Evolutionary conservation across 2,888 invertebrate genomes (phyloP), one percentile per base, ranked within the genome.

Genomic region (Nebria brevicollis): DNA sequence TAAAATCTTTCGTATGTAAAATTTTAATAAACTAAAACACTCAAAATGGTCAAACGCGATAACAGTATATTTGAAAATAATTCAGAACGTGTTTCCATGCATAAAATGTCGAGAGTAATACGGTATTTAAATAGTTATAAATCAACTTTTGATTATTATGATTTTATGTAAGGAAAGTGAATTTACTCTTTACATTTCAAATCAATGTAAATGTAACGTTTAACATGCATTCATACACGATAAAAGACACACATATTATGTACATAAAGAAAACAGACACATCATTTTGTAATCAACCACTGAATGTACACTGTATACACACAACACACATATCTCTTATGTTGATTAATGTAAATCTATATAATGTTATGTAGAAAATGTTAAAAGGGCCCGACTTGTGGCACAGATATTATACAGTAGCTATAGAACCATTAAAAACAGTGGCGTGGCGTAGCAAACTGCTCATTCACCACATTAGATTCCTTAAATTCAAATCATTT

Each of bases 291-390:
- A 68, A 68, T 68, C 68, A 26, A 13, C n/a, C 26, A 68, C n/a
- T 68, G 68, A 68, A 68, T 68, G 68, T 26, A 68, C 68, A 6
- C 2, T 68, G 26, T 68, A 26, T 26, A 20, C 26, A 26, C 34
- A 34, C 34, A 34, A 25, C 10, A 72, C 20, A 42, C 42, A 73
- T 41, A 73, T 73, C 73, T 73, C 73, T 73, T 73, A 73, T 73
- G 73, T 73, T 73, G 73, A 73, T 73, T 73, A 73, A 73, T 73
- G 73, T 73, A 73, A 73, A 73, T 73, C 42, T 73, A 73, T 41
- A 26, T 73, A 73, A 73, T 73, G 73, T 73, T 73, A 73, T 73
- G 73, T 73, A 73, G 73, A 73, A 73, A 73, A 70, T 43, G 73
- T 26, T 11, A 20, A 73, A 41, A 73, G 73, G 73, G 73, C 34